Percentiles rank a stretch among this genome's conserved stretches.
Conservation (phyloP, 2,888 invertebrate species). For the Xestia xanthographa region DNA sequence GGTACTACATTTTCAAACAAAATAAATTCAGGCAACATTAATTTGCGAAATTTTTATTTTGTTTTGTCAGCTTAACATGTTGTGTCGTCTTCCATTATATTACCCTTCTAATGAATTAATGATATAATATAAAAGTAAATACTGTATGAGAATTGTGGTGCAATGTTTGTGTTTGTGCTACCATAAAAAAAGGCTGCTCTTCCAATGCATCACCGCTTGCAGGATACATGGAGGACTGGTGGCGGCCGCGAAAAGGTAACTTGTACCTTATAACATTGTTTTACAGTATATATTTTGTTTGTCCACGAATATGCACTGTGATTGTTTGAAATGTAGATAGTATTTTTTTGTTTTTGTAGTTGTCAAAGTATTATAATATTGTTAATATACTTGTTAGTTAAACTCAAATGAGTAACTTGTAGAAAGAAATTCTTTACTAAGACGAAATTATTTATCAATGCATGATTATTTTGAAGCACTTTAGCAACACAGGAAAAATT, state of each 20-base stretch:
- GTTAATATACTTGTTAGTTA: background rate
- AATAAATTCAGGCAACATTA: conserved; percentile 69
- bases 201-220: conserved; percentile 97
- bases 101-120: conserved; percentile 56
- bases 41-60: conserved; percentile 61
- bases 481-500: background rate
- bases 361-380: background rate
- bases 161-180: conserved; percentile 91
- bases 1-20: background rate
- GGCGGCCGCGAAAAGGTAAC: conserved; percentile 99
- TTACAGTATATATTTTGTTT: conserved; percentile 67
- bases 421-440: background rate
- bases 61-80: conserved; percentile 69
- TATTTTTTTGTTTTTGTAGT: background rate
- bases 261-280: conserved; percentile 84
- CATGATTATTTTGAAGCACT: conserved; percentile 24
- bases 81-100: conserved; percentile 68
- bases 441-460: background rate
- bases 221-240: conserved; percentile 99
- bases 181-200: conserved; percentile 91
- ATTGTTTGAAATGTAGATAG: background rate
- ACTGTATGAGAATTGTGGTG: conserved; percentile 89
- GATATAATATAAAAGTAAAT: conserved; percentile 83
- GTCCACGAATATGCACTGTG: conserved; percentile 65
- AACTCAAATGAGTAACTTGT: conserved; percentile 5